phyloP scores from a whole-genome alignment of 2,797 vertebrate genomes.

The Lepilemur septentrionalis region DNA sequence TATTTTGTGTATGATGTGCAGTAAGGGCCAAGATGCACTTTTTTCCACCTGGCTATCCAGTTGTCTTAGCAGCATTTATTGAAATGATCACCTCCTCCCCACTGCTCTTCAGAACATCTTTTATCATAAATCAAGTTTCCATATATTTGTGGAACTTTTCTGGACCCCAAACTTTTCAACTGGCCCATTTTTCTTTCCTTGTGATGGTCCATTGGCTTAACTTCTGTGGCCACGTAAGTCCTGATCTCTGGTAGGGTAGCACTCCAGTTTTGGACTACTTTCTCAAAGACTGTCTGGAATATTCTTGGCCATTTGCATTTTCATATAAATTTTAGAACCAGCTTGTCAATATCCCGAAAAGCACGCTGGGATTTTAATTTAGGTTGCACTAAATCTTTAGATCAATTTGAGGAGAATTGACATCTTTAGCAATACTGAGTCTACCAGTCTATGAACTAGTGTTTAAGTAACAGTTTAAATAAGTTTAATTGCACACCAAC shows the following conservation, averaged over 20 bases:
- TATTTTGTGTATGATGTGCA: neutral
- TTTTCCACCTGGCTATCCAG: neutral
- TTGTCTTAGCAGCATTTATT: neutral
- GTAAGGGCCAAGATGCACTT: neutral
- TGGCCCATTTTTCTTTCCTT: slow-evolving; percentile 5
- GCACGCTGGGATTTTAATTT: slow-evolving; percentile 15
- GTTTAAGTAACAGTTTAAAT: neutral
- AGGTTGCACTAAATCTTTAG: neutral
- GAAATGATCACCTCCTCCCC: neutral
- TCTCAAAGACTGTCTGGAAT: neutral
- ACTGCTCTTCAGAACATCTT: neutral
- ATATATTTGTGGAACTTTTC: neutral
- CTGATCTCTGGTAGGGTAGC: neutral
- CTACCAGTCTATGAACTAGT: neutral
- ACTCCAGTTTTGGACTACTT: neutral
- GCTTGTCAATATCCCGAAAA: slow-evolving; percentile 18
- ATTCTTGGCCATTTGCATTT: slow-evolving; percentile 36
- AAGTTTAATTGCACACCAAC: neutral
- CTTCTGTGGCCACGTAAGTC: neutral
- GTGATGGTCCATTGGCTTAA: neutral
- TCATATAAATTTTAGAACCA: slow-evolving; percentile 12
- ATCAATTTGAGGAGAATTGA: slow-evolving; percentile 29
- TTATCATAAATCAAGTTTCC: neutral
- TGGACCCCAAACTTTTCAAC: neutral
- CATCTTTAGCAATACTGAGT: neutral